Conservation (phyloP, 2,113 vertebrate genomes). For the Burhinus oedicnemus region DNA sequence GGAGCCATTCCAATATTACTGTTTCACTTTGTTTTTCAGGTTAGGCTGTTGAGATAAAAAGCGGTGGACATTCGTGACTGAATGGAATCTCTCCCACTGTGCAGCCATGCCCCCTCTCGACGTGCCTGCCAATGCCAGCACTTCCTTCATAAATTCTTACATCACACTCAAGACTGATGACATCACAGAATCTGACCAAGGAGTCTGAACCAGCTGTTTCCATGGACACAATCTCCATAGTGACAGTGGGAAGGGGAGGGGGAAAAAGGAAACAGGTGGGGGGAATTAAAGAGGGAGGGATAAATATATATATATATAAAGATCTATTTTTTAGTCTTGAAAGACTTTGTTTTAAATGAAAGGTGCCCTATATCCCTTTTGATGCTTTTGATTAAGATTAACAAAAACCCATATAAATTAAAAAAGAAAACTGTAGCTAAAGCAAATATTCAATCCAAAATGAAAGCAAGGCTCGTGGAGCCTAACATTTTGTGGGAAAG, state of each 20-base stretch:
- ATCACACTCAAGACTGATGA: slow-evolving; percentile 76
- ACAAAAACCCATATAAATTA: slow-evolving; percentile 69
- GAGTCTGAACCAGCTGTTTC: slow-evolving; percentile 82
- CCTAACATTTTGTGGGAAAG: slow-evolving; percentile 44
- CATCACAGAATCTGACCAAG: slow-evolving; percentile 79
- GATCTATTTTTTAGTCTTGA: slow-evolving; percentile 87
- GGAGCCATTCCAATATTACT: background rate
- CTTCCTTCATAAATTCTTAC: slow-evolving; percentile 78
- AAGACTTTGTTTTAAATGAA: slow-evolving; percentile 86
- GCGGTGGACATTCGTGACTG: slow-evolving; percentile 71
- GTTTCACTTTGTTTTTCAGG: slow-evolving; percentile 73
- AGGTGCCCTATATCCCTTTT: slow-evolving; percentile 86
- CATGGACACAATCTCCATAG: slow-evolving; percentile 85
- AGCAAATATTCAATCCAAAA: slow-evolving; percentile 58
- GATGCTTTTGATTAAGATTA: slow-evolving; percentile 74
- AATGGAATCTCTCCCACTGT: slow-evolving; percentile 71
- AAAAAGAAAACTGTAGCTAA: slow-evolving; percentile 62
- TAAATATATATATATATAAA: slow-evolving; percentile 86
- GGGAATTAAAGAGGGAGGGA: slow-evolving; percentile 77
- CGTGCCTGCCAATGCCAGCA: slow-evolving; percentile 78
- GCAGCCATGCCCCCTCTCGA: slow-evolving; percentile 72
- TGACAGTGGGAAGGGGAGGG: slow-evolving; percentile 78
- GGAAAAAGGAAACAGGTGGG: slow-evolving; percentile 71
- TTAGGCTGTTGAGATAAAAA: slow-evolving; percentile 84
- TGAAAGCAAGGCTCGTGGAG: slow-evolving; percentile 39